Percentiles rank a stretch among this genome's conserved stretches.
Evolutionary conservation across 2,888 invertebrate genomes (phyloP).

Genomic region (Chrysolina haemoptera): DNA sequence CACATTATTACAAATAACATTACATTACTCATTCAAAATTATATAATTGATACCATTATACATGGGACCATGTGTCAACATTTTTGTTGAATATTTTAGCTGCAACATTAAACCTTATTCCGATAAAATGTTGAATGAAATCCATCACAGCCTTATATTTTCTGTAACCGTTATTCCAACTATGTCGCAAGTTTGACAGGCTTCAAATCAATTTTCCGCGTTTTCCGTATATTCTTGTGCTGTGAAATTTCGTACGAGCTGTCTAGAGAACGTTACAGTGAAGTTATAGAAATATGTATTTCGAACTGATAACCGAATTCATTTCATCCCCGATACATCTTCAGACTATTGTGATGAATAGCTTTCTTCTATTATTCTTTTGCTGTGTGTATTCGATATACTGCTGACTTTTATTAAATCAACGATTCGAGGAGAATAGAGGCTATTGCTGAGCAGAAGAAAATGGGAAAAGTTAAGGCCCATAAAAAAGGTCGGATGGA

Average conservation of each 20-base stretch:
- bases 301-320: neutral
- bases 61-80: too few relatives aligned
- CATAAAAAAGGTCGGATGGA: conserved; percentile 39
- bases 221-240: neutral
- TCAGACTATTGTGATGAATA: conserved; percentile 5
- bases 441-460: conserved; percentile 35
- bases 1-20: too few relatives aligned
- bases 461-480: conserved; percentile 46
- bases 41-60: too few relatives aligned
- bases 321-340: neutral
- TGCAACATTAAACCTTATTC: too few relatives aligned
- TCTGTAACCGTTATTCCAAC: neutral
- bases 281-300: neutral
- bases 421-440: conserved; percentile 33
- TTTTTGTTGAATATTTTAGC: too few relatives aligned
- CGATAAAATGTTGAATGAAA: too few relatives aligned
- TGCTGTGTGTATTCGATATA: conserved; percentile 22
- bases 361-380: conserved; percentile 10
- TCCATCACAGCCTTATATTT: neutral
- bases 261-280: neutral
- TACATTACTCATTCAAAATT: too few relatives aligned
- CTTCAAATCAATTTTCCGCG: neutral
- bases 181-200: neutral
- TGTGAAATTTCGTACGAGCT: neutral
- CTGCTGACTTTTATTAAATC: conserved; percentile 48